Conservation (phyloP, 2,888 invertebrate genomes). For the Bimastos eiseni region DNA sequence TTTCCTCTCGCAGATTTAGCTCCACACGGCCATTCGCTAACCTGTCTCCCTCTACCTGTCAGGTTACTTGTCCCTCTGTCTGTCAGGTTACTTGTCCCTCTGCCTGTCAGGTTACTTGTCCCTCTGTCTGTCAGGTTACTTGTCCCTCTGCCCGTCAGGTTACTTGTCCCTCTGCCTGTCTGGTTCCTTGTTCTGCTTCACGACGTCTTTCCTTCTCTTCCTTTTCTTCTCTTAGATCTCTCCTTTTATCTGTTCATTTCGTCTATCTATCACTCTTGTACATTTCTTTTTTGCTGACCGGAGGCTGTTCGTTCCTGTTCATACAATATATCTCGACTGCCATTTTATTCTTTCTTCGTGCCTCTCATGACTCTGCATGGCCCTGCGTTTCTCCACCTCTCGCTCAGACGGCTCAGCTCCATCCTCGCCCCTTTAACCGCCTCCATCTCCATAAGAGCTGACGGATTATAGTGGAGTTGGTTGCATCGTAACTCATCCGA, state of each 20-base stretch:
- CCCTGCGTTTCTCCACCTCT: no score
- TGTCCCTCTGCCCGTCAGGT: neutral
- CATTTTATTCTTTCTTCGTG: neutral
- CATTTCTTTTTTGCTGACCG: no score
- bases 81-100: neutral
- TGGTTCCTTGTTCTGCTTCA: no score
- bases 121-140: neutral
- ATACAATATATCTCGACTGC: no score
- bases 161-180: neutral
- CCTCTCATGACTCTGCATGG: no score
- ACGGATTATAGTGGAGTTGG: neutral
- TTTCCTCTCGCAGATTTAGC: no score
- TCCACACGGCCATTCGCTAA: neutral
- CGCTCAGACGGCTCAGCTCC: no score
- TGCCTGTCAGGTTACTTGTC: neutral
- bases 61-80: neutral
- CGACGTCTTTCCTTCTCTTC: neutral
- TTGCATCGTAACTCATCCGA: neutral
- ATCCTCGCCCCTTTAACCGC: neutral
- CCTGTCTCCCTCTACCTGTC: conserved; percentile 2
- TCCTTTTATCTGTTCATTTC: no score
- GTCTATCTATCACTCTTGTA: no score
- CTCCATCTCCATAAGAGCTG: neutral
- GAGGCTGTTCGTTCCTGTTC: no score
- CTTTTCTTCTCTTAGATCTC: neutral